Evolutionary conservation across 35 echinoderm and acorn worm genomes (phyloP).

Genomic region (Nesometra sesokonis): DNA sequence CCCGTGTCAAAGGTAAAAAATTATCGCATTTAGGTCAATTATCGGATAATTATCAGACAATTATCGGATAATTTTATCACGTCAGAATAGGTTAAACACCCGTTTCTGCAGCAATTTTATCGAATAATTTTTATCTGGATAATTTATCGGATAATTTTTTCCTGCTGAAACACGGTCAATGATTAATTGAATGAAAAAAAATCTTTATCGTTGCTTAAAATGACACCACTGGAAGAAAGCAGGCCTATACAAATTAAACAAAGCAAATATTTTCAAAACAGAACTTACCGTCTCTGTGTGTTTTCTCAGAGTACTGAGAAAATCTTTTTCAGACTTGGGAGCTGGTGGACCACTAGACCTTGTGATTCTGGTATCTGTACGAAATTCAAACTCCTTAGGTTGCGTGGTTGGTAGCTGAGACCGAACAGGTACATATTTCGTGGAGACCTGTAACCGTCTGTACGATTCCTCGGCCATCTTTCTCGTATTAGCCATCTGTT

Average conservation of each 20-base stretch:
- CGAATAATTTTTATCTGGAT: too few relatives aligned
- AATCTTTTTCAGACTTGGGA: neutral
- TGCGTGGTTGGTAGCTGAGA: constrained; percentile 25
- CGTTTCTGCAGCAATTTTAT: too few relatives aligned
- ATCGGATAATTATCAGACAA: too few relatives aligned
- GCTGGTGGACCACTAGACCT: neutral
- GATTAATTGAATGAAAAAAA: neutral
- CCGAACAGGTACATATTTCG: constrained; percentile 27
- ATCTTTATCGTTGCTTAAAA: too few relatives aligned
- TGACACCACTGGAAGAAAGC: too few relatives aligned
- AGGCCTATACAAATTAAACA: too few relatives aligned
- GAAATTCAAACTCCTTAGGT: constrained; percentile 63
- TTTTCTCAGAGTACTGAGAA: neutral
- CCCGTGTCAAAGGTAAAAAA: too few relatives aligned
- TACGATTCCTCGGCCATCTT: constrained; percentile 57
- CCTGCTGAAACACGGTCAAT: neutral
- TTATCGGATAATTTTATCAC: too few relatives aligned
- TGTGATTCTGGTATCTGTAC: constrained; percentile 52
- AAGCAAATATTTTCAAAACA: too few relatives aligned
- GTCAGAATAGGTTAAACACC: too few relatives aligned
- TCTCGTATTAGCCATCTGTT: constrained; percentile 28
- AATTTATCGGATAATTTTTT: too few relatives aligned
- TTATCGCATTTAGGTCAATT: too few relatives aligned
- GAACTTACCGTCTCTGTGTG: neutral
- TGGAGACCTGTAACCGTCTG: constrained; percentile 43